Evolutionary conservation across 2,888 invertebrate genomes (phyloP).

Genomic region (Vanessa cardui): DNA sequence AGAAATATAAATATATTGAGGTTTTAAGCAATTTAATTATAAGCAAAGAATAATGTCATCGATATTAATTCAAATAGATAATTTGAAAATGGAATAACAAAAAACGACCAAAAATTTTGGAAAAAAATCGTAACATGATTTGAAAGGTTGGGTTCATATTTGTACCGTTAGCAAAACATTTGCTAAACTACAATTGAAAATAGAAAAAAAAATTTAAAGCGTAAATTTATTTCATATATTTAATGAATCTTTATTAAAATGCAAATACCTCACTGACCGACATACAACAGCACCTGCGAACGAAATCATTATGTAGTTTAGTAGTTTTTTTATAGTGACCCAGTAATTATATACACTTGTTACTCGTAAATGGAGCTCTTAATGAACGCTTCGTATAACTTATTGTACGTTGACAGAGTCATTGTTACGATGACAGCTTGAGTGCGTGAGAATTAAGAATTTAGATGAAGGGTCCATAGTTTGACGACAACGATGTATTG

Average conservation of each 20-base stretch:
- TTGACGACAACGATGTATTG: not conserved
- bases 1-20: not conserved
- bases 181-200: not conserved
- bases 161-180: too few species aligned
- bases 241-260: conserved; percentile 10
- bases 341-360: conserved; percentile 30
- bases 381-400: conserved; percentile 23
- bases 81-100: too few species aligned
- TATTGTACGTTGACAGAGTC: conserved; percentile 52
- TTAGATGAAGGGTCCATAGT: conserved; percentile 6
- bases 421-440: conserved; percentile 56
- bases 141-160: too few species aligned
- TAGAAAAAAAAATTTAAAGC: not conserved
- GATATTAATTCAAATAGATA: too few species aligned
- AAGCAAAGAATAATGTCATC: too few species aligned
- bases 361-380: conserved; percentile 17
- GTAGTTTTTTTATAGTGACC: conserved; percentile 5
- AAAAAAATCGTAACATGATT: too few species aligned
- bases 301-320: not conserved
- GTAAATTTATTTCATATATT: conserved; percentile 3
- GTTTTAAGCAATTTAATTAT: not conserved
- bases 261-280: conserved; percentile 4
- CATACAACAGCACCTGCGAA: conserved; percentile 9
- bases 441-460: conserved; percentile 56
- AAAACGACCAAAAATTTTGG: too few species aligned